These are phyloP conservation scores for Autographa gamma DNA, from an alignment of 2,888 invertebrate species.

Conservation along the genomic window DNA sequence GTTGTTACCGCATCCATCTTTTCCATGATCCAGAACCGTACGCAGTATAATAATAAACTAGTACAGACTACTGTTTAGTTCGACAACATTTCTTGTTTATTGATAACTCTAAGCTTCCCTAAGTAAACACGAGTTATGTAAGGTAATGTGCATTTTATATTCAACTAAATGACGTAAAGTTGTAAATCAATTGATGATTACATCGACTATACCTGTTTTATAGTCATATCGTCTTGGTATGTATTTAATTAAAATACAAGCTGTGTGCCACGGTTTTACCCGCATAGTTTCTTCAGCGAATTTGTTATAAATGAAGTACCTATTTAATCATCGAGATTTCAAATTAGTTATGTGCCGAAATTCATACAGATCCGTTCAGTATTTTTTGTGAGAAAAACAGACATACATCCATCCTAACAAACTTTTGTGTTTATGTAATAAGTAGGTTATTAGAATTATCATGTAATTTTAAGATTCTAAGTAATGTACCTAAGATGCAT, in stretches of 20 bases:
- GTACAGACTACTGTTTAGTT: conserved; percentile 24
- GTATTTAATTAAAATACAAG: no score
- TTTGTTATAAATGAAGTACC: no score
- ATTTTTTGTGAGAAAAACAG: no score
- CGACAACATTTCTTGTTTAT: conserved; percentile 50
- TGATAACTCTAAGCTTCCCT: conserved; percentile 40
- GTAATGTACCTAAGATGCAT: no score
- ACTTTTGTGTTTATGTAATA: no score
- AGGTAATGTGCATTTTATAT: conserved; percentile 43
- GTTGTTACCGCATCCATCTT: neutral
- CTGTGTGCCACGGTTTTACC: neutral
- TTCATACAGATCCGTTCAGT: no score
- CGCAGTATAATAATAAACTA: conserved; percentile 8
- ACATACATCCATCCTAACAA: no score
- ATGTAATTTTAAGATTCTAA: no score
- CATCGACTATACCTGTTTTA: conserved; percentile 25
- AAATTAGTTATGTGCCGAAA: no score
- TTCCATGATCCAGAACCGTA: neutral
- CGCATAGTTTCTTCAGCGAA: no score
- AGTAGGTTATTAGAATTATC: no score
- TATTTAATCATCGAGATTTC: no score
- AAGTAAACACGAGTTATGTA: conserved; percentile 33
- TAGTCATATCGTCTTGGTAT: neutral
- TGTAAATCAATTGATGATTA: conserved; percentile 19
- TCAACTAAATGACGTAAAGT: conserved; percentile 36